These are phyloP conservation scores for Cheilosia grossa DNA, from an alignment of 2,888 invertebrate genomes.

Conservation along the genomic window DNA sequence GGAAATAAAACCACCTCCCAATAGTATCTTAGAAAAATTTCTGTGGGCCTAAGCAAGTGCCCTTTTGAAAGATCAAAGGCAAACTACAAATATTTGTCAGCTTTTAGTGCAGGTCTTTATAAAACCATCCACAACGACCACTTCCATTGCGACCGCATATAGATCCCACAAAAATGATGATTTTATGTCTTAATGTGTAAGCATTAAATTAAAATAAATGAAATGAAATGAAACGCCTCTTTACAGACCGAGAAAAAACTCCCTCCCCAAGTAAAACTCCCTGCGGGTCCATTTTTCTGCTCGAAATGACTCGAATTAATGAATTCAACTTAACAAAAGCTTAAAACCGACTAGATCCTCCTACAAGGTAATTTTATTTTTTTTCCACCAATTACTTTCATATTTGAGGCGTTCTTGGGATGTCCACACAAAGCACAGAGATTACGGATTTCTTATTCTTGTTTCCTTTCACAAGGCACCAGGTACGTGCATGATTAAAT, in stretches of 20 bases:
- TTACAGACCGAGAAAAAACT: no score
- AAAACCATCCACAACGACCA: no score
- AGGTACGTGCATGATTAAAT: conserved; percentile 54
- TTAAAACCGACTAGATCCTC: conserved; percentile 51
- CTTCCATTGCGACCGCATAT: no score
- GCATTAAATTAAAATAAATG: no score
- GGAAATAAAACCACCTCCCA: no score
- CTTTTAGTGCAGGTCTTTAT: neutral
- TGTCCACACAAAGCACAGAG: conserved; percentile 19
- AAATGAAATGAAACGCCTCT: no score
- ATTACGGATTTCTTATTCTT: conserved; percentile 41
- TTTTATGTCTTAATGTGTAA: no score
- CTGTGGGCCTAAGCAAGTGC: no score
- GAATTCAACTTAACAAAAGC: conserved; percentile 57
- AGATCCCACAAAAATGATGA: neutral
- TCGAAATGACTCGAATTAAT: conserved; percentile 8
- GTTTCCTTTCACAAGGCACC: conserved; percentile 10
- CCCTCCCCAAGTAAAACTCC: neutral
- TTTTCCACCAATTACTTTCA: conserved; percentile 26
- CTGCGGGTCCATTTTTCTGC: conserved; percentile 8
- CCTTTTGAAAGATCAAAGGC: no score
- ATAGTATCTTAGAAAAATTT: no score
- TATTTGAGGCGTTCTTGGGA: conserved; percentile 28
- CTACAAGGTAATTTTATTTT: conserved; percentile 62
- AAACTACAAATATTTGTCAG: no score